Base-by-base conservation (phyloP, 2,888 invertebrate species). In the Graphium colonna region DNA sequence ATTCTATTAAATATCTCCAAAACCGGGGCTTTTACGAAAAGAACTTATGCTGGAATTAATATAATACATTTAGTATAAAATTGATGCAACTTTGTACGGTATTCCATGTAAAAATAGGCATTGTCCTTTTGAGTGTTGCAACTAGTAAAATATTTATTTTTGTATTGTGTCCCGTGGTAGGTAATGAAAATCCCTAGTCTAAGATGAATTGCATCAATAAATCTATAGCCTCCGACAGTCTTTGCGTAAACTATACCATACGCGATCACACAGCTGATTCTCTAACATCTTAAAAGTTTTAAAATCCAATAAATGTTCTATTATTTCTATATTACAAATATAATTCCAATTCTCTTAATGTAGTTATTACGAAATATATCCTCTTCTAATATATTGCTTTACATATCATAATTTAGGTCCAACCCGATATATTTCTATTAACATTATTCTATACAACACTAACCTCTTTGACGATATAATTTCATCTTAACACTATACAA, bases 171-270 rank as follows among this genome's bases (percentile, higher is more conserved):
- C n/a, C n/a, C n/a, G n/a, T n/a, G n/a, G n/a, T n/a, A n/a, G n/a
- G n/a, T n/a, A n/a, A n/a, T n/a, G n/a, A n/a, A n/a, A n/a, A n/a
- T n/a, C n/a, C n/a, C n/a, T n/a, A n/a, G n/a, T n/a, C n/a, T n/a
- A n/a, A n/a, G n/a, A n/a, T n/a, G n/a, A n/a, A n/a, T n/a, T n/a
- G 12, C 31, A 45, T 31, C 44, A 45, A 28, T 28, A 16, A 10
- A 44, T 28, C 41, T 26, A 44, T 16, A 46, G 36, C 42, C 41
- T 26, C 80, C 77, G 68, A 69, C 82, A 86, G 84, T 86, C 85
- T 86, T 85, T 72, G 69, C 67, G 68, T 77, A 75, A 54, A 62
- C 57, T 60, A 73, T 80, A 79, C 82, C 79, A 80, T 82, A 36
- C 36, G 36, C 36, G 36, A 36, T 36, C 36, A n/a, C 36, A 69